Base-by-base conservation (phyloP, 1,140 invertebrate species). In the Holcopasites calliopsidis region DNA sequence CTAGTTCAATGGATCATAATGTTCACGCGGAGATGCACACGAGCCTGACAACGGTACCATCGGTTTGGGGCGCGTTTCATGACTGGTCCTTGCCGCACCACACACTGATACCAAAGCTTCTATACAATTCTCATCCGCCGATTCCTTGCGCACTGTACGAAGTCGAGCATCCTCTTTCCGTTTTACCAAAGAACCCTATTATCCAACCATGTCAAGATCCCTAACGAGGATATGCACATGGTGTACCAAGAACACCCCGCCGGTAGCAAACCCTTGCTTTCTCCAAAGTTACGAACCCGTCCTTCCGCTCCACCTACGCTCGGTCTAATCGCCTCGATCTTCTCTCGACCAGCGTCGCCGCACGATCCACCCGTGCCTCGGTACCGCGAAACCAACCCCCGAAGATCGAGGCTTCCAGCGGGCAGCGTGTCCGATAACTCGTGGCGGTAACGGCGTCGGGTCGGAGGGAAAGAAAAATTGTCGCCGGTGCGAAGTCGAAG, bases 401-500 rank as follows among this genome's bases (percentile, higher is more conserved):
- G 42, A 10, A 44, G 18, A 44, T 10, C 38, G 38, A 21, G 42
- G 38, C 13, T 13, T 23, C 6, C n/a, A 21, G 13, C 33, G 31
- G 18, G 26, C 21, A 44, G 60, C 71, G 2, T 26, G 50, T 35
- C 13, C 35, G 50, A 28, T 40, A 16, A 33, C 42, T 68, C 58
- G 71, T 33, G 49, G 62, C 35, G 64, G 60, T 35, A 66, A 16
- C 47, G 58, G 58, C 49, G 55, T 44, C 62, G 62, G 55, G 69
- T 40, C 49, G 57, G 55, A 65, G 52, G 61, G 40, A 44, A 76
- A 64, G 21, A 66, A n/a, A 66, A 66, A 74, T 50, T 33, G 57
- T 58, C 58, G 49, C 50, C 47, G 73, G 66, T 49, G 69, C n/a
- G 64, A 62, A 47, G 71, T 79, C 55, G 75, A 68, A 70, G 79